Evolutionary conservation across 2,113 vertebrate genomes (phyloP), one percentile per base, ranked within the genome.

Genomic region (Microtus montanus): DNA sequence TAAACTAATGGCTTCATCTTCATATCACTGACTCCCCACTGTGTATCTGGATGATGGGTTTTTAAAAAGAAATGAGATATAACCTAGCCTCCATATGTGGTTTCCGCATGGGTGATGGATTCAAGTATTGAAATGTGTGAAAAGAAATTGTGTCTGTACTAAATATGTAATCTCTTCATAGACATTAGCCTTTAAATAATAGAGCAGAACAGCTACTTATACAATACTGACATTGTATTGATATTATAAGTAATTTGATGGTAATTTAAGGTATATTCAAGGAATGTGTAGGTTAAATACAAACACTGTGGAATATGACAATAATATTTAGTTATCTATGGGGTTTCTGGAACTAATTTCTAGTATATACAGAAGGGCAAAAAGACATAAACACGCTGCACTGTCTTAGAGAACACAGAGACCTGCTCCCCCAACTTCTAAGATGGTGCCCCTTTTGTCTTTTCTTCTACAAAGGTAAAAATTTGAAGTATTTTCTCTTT

Each of bases 401-500:
- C 11, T 6, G 38, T 41, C 5, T 9, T 47, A 17, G 19, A 44
- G 41, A 20, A 70, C 22, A 38, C 28, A 13, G 12, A 22, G 4
- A 26, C 5, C 19, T 2, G 1, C 30, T 35, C 13, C 30, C 2
- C 17, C 4, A 24, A 77, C 22, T 63, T 30, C 12, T 4, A 77
- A 88, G 58, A 70, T 44, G 10, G 0, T 71, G 44, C 3, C 88
- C 7, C 82, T 77, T 83, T n/a, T 63, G 63, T 61, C 26, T 70
- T 92, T 75, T 70, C 68, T 80, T 71, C 86, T 78, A 84, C 41
- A 66, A 91, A 71, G 64, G 44, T 94, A 94, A 84, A 75, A 95
- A 93, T 93, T 95, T 92, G 70, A 97, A 97, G 87, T 68, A 95
- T 94, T 95, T 94, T 96, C 84, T 95, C 68, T 94, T 89, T 84